Base-by-base conservation (phyloP, 2,113 vertebrate genomes). In the Percopsis transmontana region DNA sequence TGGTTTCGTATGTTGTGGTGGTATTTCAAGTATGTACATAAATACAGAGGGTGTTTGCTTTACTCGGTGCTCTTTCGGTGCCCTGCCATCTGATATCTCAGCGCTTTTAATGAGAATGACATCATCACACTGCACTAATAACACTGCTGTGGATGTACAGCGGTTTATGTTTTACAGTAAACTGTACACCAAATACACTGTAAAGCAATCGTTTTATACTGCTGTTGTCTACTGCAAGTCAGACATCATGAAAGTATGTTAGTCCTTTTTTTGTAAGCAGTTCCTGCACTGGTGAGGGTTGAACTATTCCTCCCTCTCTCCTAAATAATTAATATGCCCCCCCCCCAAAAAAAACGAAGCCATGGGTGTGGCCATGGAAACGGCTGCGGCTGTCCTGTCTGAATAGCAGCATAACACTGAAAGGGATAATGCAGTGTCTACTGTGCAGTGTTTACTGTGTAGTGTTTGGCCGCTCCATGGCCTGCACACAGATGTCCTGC, bases 1-100 rank as follows among this genome's bases (percentile, higher is more conserved):
- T 53, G 55, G 45, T 66, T 72, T 61, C 75, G 66, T 40, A 62
- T 72, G 68, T 24, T 55, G 24, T 52, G 39, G 7, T 56, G 54
- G 55, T 23, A 73, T 39, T 39, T 58, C 45, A 54, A 14, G 15
- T 54, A 66, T 71, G 58, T 58, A 76, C 45, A 70, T 63, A 52
- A 58, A 42, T 13, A 13, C 5, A 10, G 58, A 10, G 58, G 27
- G 13, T 63, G 7, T 59, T 41, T 44, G 12, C 19, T 59, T 61
- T 52, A 12, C 40, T 11, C 18, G 5, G 2, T 51, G 16, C 19
- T 19, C 8, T 23, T 13, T 12, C 23, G 11, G 8, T 53, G 10
- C 23, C 23, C 21, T 53, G 51, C 50, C 42, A 45, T 4, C 42
- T 12, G 42, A 3, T 12, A 2, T 16, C 42, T 45, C 42, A 10